Evolutionary conservation across 2,888 invertebrate genomes (phyloP).

Genomic region (Dasysyrphus albostriatus): DNA sequence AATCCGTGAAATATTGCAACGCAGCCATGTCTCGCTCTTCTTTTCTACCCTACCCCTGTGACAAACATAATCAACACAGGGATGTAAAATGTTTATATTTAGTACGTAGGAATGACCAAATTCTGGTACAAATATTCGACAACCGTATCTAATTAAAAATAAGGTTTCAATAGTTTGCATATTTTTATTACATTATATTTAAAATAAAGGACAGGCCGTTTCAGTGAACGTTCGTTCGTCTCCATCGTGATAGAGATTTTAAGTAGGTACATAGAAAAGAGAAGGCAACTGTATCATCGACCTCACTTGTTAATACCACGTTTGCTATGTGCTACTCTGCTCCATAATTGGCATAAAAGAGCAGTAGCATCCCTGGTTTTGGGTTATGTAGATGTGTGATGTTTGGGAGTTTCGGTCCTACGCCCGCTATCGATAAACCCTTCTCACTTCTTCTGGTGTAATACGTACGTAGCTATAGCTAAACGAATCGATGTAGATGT

Average conservation of each 20-base stretch:
- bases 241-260: too few species aligned
- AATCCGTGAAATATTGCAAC: conserved; percentile 29
- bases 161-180: too few species aligned
- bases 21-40: conserved; percentile 7
- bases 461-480: conserved; percentile 10
- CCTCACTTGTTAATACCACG: too few species aligned
- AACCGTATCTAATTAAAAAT: not conserved
- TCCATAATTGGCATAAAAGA: not conserved
- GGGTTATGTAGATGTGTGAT: not conserved
- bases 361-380: not conserved
- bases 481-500: not conserved
- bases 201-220: too few species aligned
- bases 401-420: conserved; percentile 7
- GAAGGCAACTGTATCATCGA: too few species aligned
- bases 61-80: conserved; percentile 1
- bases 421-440: conserved; percentile 32
- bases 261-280: too few species aligned
- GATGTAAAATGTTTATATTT: not conserved
- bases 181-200: too few species aligned
- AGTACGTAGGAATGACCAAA: not conserved
- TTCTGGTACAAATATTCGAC: not conserved
- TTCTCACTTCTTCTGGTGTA: conserved; percentile 18
- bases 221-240: too few species aligned
- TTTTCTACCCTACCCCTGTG: not conserved
- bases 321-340: too few species aligned